phyloP scores from a whole-genome alignment of 2,888 invertebrate species.

The Resseliella maxima region DNA sequence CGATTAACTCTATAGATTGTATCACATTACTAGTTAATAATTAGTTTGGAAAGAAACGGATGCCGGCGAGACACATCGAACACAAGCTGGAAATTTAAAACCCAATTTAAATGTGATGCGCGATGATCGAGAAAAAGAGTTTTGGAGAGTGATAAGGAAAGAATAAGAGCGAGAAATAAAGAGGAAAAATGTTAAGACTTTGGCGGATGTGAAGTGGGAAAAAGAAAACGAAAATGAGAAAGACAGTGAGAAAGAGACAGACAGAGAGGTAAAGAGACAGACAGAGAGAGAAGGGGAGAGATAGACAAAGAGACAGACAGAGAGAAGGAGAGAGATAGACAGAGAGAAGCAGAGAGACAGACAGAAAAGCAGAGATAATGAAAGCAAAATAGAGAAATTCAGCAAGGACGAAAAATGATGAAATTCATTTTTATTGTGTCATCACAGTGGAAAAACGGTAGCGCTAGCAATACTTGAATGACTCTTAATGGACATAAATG shows the following conservation, averaged over 20 bases:
- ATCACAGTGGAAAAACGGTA: conserved; percentile 2
- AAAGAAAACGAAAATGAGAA: not conserved
- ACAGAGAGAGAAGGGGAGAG: not conserved
- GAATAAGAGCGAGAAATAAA: too few species aligned
- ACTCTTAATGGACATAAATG: conserved; percentile 23
- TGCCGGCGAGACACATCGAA: not conserved
- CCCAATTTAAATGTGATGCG: not conserved
- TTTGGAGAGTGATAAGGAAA: too few species aligned
- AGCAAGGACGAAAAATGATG: not conserved
- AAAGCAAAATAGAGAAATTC: not conserved
- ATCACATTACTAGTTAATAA: conserved; percentile 31
- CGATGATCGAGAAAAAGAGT: too few species aligned
- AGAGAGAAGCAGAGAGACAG: too few species aligned
- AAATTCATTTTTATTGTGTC: conserved; percentile 33
- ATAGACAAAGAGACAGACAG: not conserved
- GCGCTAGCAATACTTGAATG: not conserved
- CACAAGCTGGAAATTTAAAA: conserved; percentile 12
- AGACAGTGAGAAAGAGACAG: not conserved
- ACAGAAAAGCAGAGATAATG: too few species aligned
- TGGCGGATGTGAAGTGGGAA: too few species aligned
- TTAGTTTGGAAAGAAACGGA: not conserved
- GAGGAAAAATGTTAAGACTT: too few species aligned
- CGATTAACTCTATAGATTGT: conserved; percentile 25
- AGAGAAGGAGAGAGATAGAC: too few species aligned
- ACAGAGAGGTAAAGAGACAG: not conserved